Evolutionary conservation across 2,888 invertebrate genomes (phyloP).

Genomic region (Fissipunctia ypsillon): DNA sequence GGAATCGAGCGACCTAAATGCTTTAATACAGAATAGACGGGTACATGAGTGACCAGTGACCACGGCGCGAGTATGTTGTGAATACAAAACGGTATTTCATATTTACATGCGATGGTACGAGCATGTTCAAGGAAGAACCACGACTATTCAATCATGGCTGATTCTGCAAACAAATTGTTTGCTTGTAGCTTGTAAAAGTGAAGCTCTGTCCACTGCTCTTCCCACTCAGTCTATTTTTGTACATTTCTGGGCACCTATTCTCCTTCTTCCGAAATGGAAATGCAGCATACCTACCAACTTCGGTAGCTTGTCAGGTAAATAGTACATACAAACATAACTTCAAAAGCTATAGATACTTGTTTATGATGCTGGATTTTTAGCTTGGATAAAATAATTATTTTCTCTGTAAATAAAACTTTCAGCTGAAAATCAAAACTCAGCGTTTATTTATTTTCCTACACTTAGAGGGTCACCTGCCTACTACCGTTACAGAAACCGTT

Average conservation of each 20-base stretch:
- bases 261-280: background rate
- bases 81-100: constrained; percentile 61
- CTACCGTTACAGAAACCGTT: background rate
- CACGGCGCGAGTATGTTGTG: constrained; percentile 46
- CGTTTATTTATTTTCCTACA: constrained; percentile 1
- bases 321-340: background rate
- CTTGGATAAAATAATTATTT: background rate
- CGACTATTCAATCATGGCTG: constrained; percentile 49
- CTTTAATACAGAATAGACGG: constrained; percentile 57
- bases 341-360: background rate
- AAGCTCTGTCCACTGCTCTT: background rate
- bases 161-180: constrained; percentile 37
- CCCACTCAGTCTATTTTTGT: constrained; percentile 11
- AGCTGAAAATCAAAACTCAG: background rate
- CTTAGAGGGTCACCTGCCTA: background rate
- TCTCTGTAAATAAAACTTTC: background rate
- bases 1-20: constrained; percentile 72
- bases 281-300: background rate
- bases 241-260: background rate
- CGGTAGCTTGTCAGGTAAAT: background rate
- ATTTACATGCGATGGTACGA: constrained; percentile 46
- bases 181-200: constrained; percentile 24
- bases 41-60: constrained; percentile 49
- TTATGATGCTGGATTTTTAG: background rate
- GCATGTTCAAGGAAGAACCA: constrained; percentile 39